phyloP scores from a whole-genome alignment of 2,113 vertebrate species.

The Sciurus niger region DNA sequence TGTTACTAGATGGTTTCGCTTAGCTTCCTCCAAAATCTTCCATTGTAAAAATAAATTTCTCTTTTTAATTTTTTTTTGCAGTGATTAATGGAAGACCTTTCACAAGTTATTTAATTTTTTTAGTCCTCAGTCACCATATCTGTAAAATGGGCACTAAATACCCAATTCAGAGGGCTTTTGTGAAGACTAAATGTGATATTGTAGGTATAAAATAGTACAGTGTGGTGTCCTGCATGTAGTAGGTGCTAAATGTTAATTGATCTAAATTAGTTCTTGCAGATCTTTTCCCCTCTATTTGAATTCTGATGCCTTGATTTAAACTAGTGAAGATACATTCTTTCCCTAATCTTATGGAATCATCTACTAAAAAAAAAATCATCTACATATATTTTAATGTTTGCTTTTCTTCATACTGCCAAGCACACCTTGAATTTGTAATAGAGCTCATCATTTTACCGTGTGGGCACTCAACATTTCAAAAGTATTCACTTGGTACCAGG shows the following conservation, averaged over 20 bases:
- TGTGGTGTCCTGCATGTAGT: not conserved
- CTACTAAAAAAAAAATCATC: not conserved
- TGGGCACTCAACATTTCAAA: not conserved
- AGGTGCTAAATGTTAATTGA: not conserved
- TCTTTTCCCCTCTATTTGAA: not conserved
- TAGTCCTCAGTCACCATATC: not conserved
- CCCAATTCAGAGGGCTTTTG: not conserved
- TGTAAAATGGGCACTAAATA: not conserved
- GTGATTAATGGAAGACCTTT: not conserved
- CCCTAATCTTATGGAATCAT: not conserved
- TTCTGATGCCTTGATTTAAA: slow-evolving; percentile 19
- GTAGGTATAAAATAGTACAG: not conserved
- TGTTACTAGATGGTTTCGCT: not conserved
- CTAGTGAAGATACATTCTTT: not conserved
- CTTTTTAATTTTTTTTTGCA: not conserved
- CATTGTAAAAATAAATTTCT: not conserved
- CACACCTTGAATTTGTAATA: not conserved
- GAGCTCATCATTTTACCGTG: not conserved
- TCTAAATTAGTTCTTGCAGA: not conserved
- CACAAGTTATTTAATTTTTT: not conserved
- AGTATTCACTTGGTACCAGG: not conserved
- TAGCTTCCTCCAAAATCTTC: not conserved
- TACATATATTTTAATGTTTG: not conserved
- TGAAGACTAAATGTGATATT: not conserved
- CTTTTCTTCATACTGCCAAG: not conserved